A percentile compares a stretch with the other conserved stretches of the same genome.
Conservation (phyloP, 2,113 vertebrate genomes). For the human region GRCh38 chr12:131742501-131743000, state of each 20-base stretch:
- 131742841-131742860: too few species aligned
- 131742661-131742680: not conserved
- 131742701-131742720: not conserved
- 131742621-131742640: too few species aligned
- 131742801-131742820: too few species aligned
- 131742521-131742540: not conserved
- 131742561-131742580: not conserved
- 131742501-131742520: not conserved
- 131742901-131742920: too few species aligned
- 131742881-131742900: too few species aligned
- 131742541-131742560: accelerated
- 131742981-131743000: too few species aligned
- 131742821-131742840: too few species aligned
- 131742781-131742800: not conserved
- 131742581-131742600: not conserved
- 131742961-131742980: too few species aligned
- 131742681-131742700: not conserved
- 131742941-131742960: too few species aligned
- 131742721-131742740: not conserved
- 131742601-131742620: not conserved
- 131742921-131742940: too few species aligned
- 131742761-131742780: too few species aligned
- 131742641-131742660: not conserved
- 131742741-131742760: not conserved
- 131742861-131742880: too few species aligned